Evolutionary conservation across 35 echinoderm and acorn worm genomes (phyloP).

Genomic region (Hemicentrotus pulcherrimus): DNA sequence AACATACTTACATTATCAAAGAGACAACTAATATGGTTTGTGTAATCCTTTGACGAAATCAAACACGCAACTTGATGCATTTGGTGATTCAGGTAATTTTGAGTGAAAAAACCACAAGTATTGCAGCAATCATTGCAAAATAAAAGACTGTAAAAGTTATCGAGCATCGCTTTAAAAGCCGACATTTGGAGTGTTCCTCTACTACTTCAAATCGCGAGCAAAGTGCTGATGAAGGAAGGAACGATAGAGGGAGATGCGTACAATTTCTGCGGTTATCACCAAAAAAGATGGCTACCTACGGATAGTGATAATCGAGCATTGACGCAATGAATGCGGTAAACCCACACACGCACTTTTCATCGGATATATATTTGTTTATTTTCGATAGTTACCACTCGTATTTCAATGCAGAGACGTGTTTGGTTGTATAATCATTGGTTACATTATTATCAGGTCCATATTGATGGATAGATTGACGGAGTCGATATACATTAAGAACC

Average conservation of each 20-base stretch:
- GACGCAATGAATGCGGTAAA: neutral
- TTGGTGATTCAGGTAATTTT: neutral
- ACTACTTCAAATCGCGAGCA: neutral
- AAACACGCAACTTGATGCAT: neutral
- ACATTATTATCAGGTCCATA: neutral
- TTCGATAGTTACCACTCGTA: neutral
- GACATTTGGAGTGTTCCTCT: neutral
- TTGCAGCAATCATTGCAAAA: neutral
- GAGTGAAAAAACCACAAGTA: neutral
- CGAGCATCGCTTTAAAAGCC: neutral
- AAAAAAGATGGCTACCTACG: neutral
- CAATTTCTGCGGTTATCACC: neutral
- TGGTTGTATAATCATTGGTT: neutral
- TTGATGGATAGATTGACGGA: neutral
- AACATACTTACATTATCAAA: neutral
- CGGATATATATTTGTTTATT: neutral
- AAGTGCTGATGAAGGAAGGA: neutral
- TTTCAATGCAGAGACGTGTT: neutral
- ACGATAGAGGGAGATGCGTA: constrained; percentile 6
- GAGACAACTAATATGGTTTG: neutral
- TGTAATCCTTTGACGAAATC: neutral
- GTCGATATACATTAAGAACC: neutral
- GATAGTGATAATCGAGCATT: neutral
- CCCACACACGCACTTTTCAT: constrained; percentile 21
- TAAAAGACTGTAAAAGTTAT: neutral